phyloP scores from a whole-genome alignment of 2,797 vertebrate species.

The Galagoides demidoff region DNA sequence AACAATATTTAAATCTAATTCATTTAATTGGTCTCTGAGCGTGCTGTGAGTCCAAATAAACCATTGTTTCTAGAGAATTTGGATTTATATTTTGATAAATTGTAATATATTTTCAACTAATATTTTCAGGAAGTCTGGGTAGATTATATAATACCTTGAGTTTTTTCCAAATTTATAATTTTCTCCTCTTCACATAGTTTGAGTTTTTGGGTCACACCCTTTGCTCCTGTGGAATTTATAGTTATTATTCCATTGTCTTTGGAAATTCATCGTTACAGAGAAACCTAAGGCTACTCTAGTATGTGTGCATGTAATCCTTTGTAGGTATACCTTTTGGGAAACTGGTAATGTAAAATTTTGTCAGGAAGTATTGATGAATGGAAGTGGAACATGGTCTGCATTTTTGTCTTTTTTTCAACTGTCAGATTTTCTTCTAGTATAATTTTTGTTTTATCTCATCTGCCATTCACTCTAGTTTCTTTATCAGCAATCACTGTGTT shows the following conservation, averaged over 20 bases:
- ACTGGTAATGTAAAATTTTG: not conserved
- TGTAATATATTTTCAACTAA: not conserved
- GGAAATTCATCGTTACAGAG: not conserved
- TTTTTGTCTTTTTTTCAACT: not conserved
- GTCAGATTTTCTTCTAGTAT: not conserved
- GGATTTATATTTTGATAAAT: not conserved
- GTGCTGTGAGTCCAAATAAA: not conserved
- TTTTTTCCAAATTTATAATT: not conserved
- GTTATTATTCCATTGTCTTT: not conserved
- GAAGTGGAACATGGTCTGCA: not conserved
- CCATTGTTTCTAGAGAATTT: slow-evolving; percentile 5
- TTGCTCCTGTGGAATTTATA: not conserved
- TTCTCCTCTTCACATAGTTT: not conserved
- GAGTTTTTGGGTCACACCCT: not conserved
- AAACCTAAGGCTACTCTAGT: not conserved
- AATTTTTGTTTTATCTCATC: not conserved
- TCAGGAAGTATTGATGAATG: not conserved
- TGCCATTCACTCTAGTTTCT: not conserved
- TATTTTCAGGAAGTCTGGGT: not conserved
- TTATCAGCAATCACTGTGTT: not conserved
- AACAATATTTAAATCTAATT: not conserved
- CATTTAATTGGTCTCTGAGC: not conserved
- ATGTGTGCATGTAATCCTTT: not conserved
- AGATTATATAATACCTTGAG: not conserved
- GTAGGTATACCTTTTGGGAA: not conserved